Percentiles rank a stretch among this genome's conserved stretches.
Conservation (phyloP, 1,140 invertebrate genomes). For the Cyclargus thomasi region DNA sequence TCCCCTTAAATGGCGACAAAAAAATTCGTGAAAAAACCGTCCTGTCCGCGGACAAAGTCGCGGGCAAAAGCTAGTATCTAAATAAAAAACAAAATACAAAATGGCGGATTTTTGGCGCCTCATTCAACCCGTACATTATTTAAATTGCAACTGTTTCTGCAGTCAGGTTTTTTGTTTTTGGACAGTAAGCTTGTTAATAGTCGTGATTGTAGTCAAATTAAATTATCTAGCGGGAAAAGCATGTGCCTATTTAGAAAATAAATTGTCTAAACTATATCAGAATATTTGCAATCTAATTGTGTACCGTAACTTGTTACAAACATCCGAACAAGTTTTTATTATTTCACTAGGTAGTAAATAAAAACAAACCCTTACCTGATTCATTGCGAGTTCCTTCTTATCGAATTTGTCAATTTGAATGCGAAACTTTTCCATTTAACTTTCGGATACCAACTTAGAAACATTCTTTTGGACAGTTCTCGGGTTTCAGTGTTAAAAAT, state of each 20-base stretch:
- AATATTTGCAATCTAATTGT: not conserved
- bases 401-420: constrained; percentile 62
- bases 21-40: no score
- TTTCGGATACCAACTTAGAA: constrained; percentile 52
- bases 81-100: no score
- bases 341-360: not conserved
- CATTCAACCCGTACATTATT: no score
- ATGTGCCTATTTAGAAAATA: not conserved
- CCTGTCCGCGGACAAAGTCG: no score
- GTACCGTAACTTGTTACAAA: not conserved
- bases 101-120: no score
- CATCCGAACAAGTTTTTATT: not conserved
- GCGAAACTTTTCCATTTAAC: constrained; percentile 66
- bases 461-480: constrained; percentile 57
- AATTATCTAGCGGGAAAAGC: no score
- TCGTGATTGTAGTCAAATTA: no score
- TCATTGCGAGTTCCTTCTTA: constrained; percentile 29
- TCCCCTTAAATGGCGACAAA: no score
- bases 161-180: no score
- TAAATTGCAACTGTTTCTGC: no score
- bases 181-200: no score
- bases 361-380: constrained; percentile 13
- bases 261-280: not conserved
- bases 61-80: no score
- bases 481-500: constrained; percentile 42